These are phyloP conservation scores for Cynopterus sphinx DNA, from an alignment of 2,797 vertebrate species.

Conservation along the genomic window DNA sequence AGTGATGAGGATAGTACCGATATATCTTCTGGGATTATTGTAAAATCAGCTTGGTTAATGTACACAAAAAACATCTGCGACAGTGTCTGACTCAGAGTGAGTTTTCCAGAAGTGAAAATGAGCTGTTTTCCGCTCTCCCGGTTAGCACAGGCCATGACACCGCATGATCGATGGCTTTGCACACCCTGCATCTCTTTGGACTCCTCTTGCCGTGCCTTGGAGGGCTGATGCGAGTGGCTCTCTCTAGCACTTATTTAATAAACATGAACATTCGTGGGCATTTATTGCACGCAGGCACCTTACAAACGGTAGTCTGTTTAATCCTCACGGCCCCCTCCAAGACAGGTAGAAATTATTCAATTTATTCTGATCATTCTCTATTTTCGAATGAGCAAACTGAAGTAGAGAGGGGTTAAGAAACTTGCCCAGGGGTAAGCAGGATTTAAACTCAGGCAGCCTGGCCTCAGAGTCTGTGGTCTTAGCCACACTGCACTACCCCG, in stretches of 20 bases:
- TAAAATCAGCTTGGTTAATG: too few species aligned
- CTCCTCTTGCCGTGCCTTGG: rapidly evolving
- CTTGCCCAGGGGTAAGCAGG: background rate
- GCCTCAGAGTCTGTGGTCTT: background rate
- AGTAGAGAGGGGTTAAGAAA: background rate
- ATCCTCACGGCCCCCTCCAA: background rate
- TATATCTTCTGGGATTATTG: rapidly evolving
- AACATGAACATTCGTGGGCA: background rate
- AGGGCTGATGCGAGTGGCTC: background rate
- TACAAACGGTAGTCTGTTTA: too few species aligned
- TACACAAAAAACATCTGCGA: background rate
- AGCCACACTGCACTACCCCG: rapidly evolving
- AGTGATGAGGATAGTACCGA: background rate
- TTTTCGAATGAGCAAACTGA: background rate
- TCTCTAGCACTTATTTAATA: background rate
- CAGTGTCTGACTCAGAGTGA: background rate
- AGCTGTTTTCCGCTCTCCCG: background rate
- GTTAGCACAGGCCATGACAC: background rate
- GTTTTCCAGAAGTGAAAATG: background rate
- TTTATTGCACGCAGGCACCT: background rate
- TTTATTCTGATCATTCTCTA: background rate
- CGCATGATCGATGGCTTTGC: rapidly evolving
- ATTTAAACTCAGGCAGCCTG: rapidly evolving
- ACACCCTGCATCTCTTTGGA: background rate
- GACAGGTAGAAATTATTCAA: background rate